Evolutionary conservation across 64 coral and sea anemone genomes (phyloP).

Genomic region (Actinia tenebrosa): DNA sequence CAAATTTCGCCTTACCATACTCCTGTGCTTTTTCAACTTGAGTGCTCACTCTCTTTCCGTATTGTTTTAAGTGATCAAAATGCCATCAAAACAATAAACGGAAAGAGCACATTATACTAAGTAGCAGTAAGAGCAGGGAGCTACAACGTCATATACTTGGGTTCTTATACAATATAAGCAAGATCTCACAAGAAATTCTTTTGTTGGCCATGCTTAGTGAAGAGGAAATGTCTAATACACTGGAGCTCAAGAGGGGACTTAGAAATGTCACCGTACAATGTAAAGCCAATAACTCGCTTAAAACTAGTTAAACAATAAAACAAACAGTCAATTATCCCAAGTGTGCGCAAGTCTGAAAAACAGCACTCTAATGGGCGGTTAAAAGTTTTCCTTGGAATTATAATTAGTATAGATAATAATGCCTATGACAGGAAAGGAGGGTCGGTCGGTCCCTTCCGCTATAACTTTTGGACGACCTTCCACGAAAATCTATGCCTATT

Average conservation of each 20-base stretch:
- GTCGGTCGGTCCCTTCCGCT: slow-evolving; percentile 3
- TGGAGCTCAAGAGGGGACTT: not conserved
- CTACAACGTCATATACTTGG: no score
- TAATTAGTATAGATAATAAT: not conserved
- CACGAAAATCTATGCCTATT: not conserved
- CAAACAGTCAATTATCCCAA: not conserved
- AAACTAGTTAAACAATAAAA: slow-evolving; percentile 9
- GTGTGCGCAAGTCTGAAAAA: not conserved
- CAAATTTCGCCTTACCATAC: no score
- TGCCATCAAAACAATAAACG: no score
- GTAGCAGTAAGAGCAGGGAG: no score
- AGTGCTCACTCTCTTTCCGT: no score
- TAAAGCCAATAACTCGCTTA: not conserved
- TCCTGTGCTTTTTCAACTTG: no score
- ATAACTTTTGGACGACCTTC: not conserved
- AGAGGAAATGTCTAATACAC: not conserved
- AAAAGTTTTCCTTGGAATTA: not conserved
- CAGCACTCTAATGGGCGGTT: not conserved
- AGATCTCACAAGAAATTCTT: no score
- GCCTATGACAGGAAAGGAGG: not conserved
- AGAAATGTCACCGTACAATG: not conserved
- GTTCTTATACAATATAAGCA: no score
- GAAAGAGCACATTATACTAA: no score
- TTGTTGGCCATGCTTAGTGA: not conserved
- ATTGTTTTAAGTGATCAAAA: no score